Conservation (phyloP, 1,140 invertebrate genomes). For the Zaprionus tsacasi region DNA sequence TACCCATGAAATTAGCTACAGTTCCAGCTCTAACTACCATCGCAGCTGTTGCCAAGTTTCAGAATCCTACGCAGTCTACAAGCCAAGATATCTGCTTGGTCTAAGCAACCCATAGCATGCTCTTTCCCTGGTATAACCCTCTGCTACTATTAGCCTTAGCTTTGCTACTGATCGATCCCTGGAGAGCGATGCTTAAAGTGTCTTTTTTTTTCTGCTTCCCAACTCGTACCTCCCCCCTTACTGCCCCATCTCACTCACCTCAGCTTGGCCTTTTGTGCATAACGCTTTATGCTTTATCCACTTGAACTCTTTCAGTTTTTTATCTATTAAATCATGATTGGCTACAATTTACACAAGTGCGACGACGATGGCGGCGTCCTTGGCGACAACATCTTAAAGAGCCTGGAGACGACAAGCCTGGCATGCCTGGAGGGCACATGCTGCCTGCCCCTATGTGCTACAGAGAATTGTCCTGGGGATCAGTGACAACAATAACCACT, state of each 20-base stretch:
- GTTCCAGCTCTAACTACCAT: too few relatives aligned
- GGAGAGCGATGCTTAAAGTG: slow-evolving; percentile 69
- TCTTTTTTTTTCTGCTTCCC: slow-evolving; percentile 14
- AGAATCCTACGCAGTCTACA: too few relatives aligned
- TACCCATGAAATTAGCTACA: too few relatives aligned
- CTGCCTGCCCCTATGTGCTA: slow-evolving; percentile 25
- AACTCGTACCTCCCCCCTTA: background rate
- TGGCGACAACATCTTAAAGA: slow-evolving; percentile 40
- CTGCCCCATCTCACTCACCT: slow-evolving; percentile 7
- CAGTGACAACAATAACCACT: slow-evolving; percentile 48
- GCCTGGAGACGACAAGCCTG: background rate
- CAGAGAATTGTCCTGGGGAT: slow-evolving; percentile 43
- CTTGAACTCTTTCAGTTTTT: slow-evolving; percentile 78
- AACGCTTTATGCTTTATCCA: slow-evolving; percentile 81
- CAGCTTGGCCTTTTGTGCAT: slow-evolving; percentile 57
- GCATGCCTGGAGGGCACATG: background rate
- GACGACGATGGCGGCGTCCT: slow-evolving; percentile 33
- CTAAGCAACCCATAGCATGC: too few relatives aligned
- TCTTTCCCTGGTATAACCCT: background rate
- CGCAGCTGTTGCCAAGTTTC: too few relatives aligned
- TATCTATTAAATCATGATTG: slow-evolving; percentile 83
- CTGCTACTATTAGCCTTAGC: slow-evolving; percentile 67
- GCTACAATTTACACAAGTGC: slow-evolving; percentile 79
- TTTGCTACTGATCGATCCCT: slow-evolving; percentile 74
- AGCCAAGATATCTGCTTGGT: too few relatives aligned